Percentiles rank a stretch among this genome's conserved stretches.
Evolutionary conservation across 1,140 invertebrate species (phyloP).

Genomic region (Hylyphantes graminicola): DNA sequence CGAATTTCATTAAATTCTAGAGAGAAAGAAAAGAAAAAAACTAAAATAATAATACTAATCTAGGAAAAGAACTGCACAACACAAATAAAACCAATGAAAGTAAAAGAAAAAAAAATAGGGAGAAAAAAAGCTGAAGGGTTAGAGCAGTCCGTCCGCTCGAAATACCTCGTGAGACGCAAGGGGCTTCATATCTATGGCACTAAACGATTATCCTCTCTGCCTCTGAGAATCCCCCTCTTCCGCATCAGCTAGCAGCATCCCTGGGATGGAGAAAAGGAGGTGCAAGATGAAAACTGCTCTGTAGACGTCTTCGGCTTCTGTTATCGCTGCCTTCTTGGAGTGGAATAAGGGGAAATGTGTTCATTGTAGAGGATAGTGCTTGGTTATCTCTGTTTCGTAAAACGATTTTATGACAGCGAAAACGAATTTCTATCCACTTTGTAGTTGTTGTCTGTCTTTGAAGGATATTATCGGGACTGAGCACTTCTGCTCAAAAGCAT

Average conservation of each 20-base stretch:
- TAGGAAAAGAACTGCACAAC: conserved; percentile 37
- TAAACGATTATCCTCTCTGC: conserved; percentile 55
- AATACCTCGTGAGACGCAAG: conserved; percentile 44
- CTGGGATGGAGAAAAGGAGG: neutral
- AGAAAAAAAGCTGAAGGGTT: conserved; percentile 1
- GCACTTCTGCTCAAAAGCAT: too few relatives aligned
- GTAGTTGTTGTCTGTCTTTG: too few relatives aligned
- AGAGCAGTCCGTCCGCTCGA: conserved; percentile 24
- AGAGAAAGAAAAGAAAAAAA: neutral
- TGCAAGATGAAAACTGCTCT: conserved; percentile 32
- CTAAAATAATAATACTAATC: conserved; percentile 1
- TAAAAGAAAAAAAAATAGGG: neutral
- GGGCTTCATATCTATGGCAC: conserved; percentile 54
- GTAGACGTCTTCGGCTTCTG: conserved; percentile 16
- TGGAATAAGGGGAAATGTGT: neutral
- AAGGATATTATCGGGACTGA: too few relatives aligned
- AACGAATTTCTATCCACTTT: too few relatives aligned
- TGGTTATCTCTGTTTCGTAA: too few relatives aligned
- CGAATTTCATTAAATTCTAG: conserved; percentile 52
- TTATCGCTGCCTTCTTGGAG: conserved; percentile 31
- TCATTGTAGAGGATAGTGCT: too few relatives aligned
- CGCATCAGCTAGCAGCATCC: conserved; percentile 41
- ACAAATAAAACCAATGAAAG: conserved; percentile 44
- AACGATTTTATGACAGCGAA: too few relatives aligned
- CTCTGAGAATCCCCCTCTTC: conserved; percentile 53